Evolutionary conservation across 2,888 invertebrate genomes (phyloP).

Genomic region (Netelia virgata): DNA sequence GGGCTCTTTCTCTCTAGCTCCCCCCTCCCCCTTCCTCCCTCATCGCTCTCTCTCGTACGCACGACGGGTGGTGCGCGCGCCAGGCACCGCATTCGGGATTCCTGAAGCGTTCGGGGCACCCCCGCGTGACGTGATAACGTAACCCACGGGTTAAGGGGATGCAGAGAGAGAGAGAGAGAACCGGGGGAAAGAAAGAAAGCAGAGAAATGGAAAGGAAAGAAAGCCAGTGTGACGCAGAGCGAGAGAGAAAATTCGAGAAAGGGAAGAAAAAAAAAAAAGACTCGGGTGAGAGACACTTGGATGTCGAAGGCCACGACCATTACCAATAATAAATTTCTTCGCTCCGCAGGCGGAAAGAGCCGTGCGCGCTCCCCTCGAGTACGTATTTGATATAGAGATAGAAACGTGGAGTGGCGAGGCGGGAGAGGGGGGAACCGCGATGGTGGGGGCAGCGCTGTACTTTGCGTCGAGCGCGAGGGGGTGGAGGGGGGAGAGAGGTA

Average conservation of each 20-base stretch:
- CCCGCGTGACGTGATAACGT: conserved; percentile 74
- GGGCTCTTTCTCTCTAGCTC: conserved; percentile 14
- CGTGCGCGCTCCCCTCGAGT: conserved; percentile 54
- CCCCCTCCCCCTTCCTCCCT: background rate
- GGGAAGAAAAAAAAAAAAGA: conserved; percentile 44
- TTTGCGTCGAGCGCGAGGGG: conserved; percentile 34
- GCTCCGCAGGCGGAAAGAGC: conserved; percentile 69
- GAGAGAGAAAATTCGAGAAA: conserved; percentile 47
- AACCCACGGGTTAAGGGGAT: conserved; percentile 66
- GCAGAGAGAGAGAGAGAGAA: conserved; percentile 45
- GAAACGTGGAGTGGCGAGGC: conserved; percentile 31
- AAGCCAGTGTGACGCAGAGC: background rate
- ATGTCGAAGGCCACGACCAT: conserved; percentile 71
- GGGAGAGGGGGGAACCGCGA: conserved; percentile 15
- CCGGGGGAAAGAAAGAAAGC: conserved; percentile 4
- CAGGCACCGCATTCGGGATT: conserved; percentile 69
- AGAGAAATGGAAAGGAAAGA: conserved; percentile 1
- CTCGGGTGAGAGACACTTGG: conserved; percentile 65
- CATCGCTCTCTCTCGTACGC: conserved; percentile 5
- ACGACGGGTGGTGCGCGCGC: conserved; percentile 50
- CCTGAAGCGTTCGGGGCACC: conserved; percentile 70
- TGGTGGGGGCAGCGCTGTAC: conserved; percentile 50
- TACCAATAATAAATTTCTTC: conserved; percentile 73
- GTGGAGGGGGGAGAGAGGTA: background rate
- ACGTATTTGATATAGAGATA: conserved; percentile 71